Evolutionary conservation across 2,888 invertebrate species (phyloP), one percentile per base, ranked within the genome.

Genomic region (Cheilosia impressa): DNA sequence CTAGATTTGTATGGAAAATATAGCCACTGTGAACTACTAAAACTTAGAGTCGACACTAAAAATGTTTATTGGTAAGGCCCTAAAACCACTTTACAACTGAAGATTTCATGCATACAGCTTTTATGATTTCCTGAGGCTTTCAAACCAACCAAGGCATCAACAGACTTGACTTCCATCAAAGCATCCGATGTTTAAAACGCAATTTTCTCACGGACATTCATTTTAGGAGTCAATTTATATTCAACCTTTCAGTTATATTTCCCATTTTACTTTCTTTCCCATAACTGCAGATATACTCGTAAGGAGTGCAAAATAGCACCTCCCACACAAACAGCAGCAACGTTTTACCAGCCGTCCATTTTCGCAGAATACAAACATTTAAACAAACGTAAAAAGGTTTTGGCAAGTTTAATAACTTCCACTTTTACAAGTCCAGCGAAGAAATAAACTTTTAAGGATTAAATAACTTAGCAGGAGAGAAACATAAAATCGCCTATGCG

Each of bases 371-470:
- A 22, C 60, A 69, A 60, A 65, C n/a, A 58, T 57, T 71, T 31
- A 63, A 47, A 71, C 15, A 60, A 73, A 65, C 55, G 47, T 58
- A 63, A 62, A 62, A 63, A 19, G n/a, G 17, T 45, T 50, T 41
- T 52, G 43, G 19, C 27, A 76, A 63, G 53, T 41, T 58, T 69
- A 69, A 69, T 41, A 78, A 78, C 47, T 62, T 62, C n/a, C 55
- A 58, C 47, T 55, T 47, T 47, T 55, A 60, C 50, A 77, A 71
- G 57, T 55, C 78, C 71, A 52, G 41, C 55, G 50, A 57, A 79
- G 76, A 43, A 24, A 69, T 81, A 76, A 76, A 76, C 69, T 76
- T 76, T 69, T 34, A 31, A 52, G 27, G 69, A 76, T 81, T 69
- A 76, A 63, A 76, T 63, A 72, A 81, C 47, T 62, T 63, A 55